These are phyloP conservation scores for Synergus laeviventris DNA, from an alignment of 2,888 invertebrate genomes.

Conservation along the genomic window DNA sequence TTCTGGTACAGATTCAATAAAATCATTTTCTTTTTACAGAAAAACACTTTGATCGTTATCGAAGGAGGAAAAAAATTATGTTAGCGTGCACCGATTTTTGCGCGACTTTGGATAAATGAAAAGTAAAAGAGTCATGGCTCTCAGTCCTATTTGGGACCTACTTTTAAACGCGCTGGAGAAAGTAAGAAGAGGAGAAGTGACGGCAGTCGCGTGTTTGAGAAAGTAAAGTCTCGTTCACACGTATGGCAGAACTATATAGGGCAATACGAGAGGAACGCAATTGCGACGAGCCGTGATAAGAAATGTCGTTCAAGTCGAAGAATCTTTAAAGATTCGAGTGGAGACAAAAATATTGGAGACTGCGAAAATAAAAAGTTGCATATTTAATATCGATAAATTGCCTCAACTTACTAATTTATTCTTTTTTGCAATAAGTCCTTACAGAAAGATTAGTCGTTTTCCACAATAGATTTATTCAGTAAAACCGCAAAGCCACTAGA, in stretches of 20 bases:
- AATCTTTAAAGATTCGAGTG: not conserved
- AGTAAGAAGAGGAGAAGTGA: constrained; percentile 67
- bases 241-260: constrained; percentile 61
- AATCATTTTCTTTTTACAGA: not conserved
- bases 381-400: not conserved
- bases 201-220: constrained; percentile 67
- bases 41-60: not conserved
- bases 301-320: constrained; percentile 29
- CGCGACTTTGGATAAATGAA: constrained; percentile 36
- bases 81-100: constrained; percentile 2
- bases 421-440: not conserved
- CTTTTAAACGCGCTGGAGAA: constrained; percentile 70
- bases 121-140: constrained; percentile 49
- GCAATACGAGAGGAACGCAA: constrained; percentile 53
- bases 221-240: constrained; percentile 67
- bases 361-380: not conserved
- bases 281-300: constrained; percentile 32
- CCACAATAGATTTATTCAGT: no score
- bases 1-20: not conserved
- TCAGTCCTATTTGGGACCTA: constrained; percentile 72
- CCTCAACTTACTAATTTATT: not conserved
- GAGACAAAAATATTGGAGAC: no score
- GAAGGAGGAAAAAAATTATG: not conserved
- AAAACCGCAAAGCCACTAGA: not conserved
- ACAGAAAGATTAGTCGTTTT: no score